A percentile compares a stretch with the other conserved stretches of the same genome.
Evolutionary conservation across 1,140 invertebrate genomes (phyloP).

Genomic region (Danaus plexippus): DNA sequence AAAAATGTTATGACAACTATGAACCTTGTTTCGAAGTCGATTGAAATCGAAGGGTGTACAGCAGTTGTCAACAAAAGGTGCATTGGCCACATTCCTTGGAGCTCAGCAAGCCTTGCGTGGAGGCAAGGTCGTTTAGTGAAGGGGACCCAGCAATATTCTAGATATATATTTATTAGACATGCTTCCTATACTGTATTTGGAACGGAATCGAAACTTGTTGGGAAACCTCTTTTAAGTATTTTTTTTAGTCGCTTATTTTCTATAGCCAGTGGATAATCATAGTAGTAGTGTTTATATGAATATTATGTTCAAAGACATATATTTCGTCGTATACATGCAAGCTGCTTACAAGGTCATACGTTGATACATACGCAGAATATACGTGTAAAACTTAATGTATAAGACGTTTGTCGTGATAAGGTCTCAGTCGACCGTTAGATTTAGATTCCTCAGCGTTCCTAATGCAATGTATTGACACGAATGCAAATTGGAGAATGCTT

Average conservation of each 20-base stretch:
- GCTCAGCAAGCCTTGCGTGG: constrained; percentile 44
- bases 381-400: too few species aligned
- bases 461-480: constrained; percentile 38
- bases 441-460: constrained; percentile 49
- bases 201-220: constrained; percentile 15
- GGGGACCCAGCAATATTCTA: constrained; percentile 31
- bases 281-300: not conserved
- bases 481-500: constrained; percentile 45
- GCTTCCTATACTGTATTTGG: constrained; percentile 30
- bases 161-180: constrained; percentile 15
- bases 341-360: too few species aligned
- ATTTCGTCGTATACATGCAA: not conserved
- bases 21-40: too few species aligned
- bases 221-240: constrained; percentile 4
- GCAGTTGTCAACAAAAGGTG: too few species aligned
- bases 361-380: too few species aligned
- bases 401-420: too few species aligned
- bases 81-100: too few species aligned
- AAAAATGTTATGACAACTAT: too few species aligned
- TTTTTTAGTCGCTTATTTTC: not conserved
- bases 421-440: constrained; percentile 41
- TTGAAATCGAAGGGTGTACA: too few species aligned
- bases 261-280: not conserved
- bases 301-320: not conserved
- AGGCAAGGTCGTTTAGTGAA: constrained; percentile 59